Percentiles rank a stretch among this genome's conserved stretches.
Conservation (phyloP, 2,797 vertebrate species). For the Parambassis ranga region DNA sequence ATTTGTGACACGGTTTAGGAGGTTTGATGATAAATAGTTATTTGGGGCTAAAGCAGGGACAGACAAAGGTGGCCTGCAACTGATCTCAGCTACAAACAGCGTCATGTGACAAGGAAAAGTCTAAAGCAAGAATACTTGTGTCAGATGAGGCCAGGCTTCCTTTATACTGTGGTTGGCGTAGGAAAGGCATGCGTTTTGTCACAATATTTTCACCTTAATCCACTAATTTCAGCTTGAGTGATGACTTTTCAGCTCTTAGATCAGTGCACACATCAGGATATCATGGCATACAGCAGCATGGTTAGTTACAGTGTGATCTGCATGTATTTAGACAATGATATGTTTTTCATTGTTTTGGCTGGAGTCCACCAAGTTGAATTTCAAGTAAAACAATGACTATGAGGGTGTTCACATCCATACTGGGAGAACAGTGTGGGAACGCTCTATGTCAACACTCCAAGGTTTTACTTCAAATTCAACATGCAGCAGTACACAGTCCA, state of each 20-base stretch:
- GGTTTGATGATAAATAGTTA: not conserved
- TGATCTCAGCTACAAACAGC: not conserved
- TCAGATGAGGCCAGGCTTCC: not conserved
- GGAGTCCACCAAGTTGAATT: not conserved
- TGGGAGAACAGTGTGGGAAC: not conserved
- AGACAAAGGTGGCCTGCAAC: not conserved
- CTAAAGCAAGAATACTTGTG: not conserved
- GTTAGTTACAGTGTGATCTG: not conserved
- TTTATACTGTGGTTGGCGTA: not conserved
- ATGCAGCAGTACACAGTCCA: not conserved
- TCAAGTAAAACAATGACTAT: slow-evolving; percentile 2
- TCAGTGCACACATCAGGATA: not conserved
- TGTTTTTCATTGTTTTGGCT: slow-evolving; percentile 29
- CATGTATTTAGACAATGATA: slow-evolving; percentile 1
- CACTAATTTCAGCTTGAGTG: too few relatives aligned
- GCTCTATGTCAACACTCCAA: not conserved
- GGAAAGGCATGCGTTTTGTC: not conserved
- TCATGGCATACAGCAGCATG: not conserved
- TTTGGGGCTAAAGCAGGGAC: not conserved
- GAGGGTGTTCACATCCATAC: not conserved
- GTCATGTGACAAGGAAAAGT: not conserved
- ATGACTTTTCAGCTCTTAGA: not conserved
- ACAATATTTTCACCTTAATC: not conserved
- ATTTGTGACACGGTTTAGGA: not conserved
- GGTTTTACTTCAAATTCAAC: not conserved